Evolutionary conservation across 1,140 invertebrate species (phyloP), one percentile per base, ranked within the genome.

Genomic region (Brachionus koreanus): DNA sequence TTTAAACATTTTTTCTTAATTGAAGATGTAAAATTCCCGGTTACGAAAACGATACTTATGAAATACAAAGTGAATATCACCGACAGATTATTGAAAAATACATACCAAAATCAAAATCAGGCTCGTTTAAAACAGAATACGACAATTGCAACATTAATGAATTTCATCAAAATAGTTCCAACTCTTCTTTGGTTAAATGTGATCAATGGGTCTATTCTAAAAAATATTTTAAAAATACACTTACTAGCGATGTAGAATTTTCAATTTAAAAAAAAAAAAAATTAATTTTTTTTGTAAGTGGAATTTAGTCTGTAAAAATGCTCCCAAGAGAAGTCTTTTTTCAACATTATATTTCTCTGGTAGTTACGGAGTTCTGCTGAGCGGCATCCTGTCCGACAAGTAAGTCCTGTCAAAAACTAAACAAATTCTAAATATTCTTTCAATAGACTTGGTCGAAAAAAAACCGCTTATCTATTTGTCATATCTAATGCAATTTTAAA

Each of bases 321-420:
- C 61, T 7, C 12, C 42, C 0, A 82, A 19, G 16, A 67, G 25
- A 39, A 67, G 61, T 29, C 37, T 82, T 16, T 67, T 82, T 35
- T 43, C 57, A 29, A 67, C 79, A 3, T 35, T 82, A 33, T 82
- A 82, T 82, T 72, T 82, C 6, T 16, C 49, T 5, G 79, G 79
- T 9, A 67, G 37, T 7, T 65, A 49, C 13, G 65, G 61, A n/a
- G 63, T 49, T 69, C 16, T 82, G 25, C n/a, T 82, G 0, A 82
- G 39, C 39, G 79, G 79, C 3, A 35, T 82, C 29, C 35, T 82
- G 5, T 65, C 79, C 9, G 79, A 82, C 39, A 63, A 67, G 77
- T 81, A 79, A 29, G 3, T 29, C 29, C 29, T 29, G 3, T 3
- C 29, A 29, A 16, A 52, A 25, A 13, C 5, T 29, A 2, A 49